Base-by-base conservation (phyloP, 1,140 invertebrate genomes). In the Portunus trituberculatus region DNA sequence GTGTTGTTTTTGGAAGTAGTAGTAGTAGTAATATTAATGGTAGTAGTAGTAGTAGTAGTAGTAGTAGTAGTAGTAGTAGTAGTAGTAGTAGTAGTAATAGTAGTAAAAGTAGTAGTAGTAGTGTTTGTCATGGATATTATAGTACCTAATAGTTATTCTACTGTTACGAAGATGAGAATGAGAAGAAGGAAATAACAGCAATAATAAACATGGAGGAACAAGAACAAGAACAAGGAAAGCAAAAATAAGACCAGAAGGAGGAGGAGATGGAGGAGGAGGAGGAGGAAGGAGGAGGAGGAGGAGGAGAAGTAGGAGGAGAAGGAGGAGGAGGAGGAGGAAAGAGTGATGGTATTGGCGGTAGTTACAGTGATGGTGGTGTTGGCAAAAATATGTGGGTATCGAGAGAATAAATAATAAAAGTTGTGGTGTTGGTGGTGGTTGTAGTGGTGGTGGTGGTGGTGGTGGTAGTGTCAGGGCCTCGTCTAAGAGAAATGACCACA, bases 371-470 rank as follows among this genome's bases (percentile, higher is more conserved):
- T 76, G 20, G 67, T 76, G 67, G 67, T n/a, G 67, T 20, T 25
- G 67, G 67, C 20, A 76, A 76, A 76, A 76, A 76, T 76, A 59
- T 59, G 67, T 76, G 67, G 6, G 67, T 76, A 76, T 76, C 67
- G 67, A 76, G 67, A 76, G 20, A 76, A 20, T n/a, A 76, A 76
- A 76, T 76, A n/a, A 76, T 76, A n/a, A 76, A 76, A 76, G 67
- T 7, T n/a, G 67, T 76, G 8, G 52, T 59, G 52, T 2, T 20
- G 52, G 52, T 20, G 52, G 52, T 20, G 52, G 52, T 16, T 2
- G 52, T 20, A 10, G 52, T 16, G 52, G 52, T 16, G 67, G n/a
- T 76, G 67, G 67, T n/a, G 67, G 20, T 76, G 20, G 67, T 76
- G 8, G n/a, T 76, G 67, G 67, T 76, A 25, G 67, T 76, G 67